Evolutionary conservation across 2,888 invertebrate species (phyloP).

Genomic region (Romanomermis culicivorax): DNA sequence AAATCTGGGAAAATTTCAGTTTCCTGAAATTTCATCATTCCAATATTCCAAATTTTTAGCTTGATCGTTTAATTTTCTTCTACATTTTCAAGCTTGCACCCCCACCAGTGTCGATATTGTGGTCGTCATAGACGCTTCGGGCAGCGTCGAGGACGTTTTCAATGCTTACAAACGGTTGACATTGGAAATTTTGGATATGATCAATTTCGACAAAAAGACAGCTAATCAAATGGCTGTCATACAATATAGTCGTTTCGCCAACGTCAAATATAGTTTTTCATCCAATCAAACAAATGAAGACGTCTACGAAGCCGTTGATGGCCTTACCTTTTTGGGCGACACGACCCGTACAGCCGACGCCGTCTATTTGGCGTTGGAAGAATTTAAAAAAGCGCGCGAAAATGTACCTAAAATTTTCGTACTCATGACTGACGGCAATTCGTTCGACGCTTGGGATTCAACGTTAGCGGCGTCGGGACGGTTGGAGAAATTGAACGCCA

Average conservation of each 20-base stretch:
- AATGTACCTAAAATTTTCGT: background rate
- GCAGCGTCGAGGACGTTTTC: background rate
- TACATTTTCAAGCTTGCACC: background rate
- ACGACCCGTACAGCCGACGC: background rate
- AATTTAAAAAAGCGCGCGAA: background rate
- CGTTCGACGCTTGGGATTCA: background rate
- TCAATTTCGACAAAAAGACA: background rate
- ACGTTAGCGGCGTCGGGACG: background rate
- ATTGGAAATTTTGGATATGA: background rate
- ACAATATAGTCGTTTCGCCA: background rate
- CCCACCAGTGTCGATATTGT: background rate
- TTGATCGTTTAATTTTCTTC: too few relatives aligned
- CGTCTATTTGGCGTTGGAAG: background rate
- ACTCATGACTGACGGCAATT: conserved; percentile 3
- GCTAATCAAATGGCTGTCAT: background rate
- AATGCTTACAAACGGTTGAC: background rate
- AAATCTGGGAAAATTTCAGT: too few relatives aligned
- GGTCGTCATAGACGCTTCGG: background rate
- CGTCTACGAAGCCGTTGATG: background rate
- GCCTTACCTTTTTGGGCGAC: background rate
- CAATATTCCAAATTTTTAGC: too few relatives aligned
- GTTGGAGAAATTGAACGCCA: background rate
- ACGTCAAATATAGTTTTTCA: background rate
- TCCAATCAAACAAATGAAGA: background rate
- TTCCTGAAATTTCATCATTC: too few relatives aligned